Conservation (phyloP, 2,888 invertebrate species). For the Sisyra nigra region DNA sequence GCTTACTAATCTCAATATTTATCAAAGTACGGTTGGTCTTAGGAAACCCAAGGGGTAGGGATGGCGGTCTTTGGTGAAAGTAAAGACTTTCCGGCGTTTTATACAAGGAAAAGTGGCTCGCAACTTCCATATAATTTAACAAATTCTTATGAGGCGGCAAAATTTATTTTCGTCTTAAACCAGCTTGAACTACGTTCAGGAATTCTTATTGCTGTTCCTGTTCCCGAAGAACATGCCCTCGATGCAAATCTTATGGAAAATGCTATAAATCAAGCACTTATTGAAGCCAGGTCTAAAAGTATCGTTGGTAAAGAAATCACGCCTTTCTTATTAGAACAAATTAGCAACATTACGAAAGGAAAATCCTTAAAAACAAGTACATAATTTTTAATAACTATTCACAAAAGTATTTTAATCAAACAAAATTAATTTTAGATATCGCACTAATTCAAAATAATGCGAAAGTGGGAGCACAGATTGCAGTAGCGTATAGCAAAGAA, state of each 20-base stretch:
- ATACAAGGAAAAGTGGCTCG: constrained; percentile 58
- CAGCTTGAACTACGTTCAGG: constrained; percentile 46
- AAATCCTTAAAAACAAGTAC: constrained; percentile 72
- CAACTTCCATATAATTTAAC: constrained; percentile 53
- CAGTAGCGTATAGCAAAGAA: constrained; percentile 40
- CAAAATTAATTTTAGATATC: constrained; percentile 64
- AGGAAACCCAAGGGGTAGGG: constrained; percentile 93
- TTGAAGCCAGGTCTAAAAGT: constrained; percentile 37
- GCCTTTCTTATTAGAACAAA: constrained; percentile 69
- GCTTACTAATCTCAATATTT: not conserved
- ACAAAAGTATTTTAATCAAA: not conserved
- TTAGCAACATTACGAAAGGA: constrained; percentile 67
- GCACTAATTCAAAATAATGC: constrained; percentile 91
- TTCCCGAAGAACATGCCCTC: constrained; percentile 56
- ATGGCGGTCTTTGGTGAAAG: constrained; percentile 61
- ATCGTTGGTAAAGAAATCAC: constrained; percentile 80
- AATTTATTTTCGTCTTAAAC: constrained; percentile 40
- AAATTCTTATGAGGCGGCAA: constrained; percentile 51
- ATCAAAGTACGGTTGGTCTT: constrained; percentile 10
- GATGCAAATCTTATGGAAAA: constrained; percentile 41
- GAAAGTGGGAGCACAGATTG: constrained; percentile 61
- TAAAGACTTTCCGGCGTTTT: constrained; percentile 84
- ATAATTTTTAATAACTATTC: not conserved
- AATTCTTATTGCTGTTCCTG: constrained; percentile 78
- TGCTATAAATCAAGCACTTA: constrained; percentile 54